phyloP scores from a whole-genome alignment of 1,140 invertebrate species.

The Holotrichia oblita region DNA sequence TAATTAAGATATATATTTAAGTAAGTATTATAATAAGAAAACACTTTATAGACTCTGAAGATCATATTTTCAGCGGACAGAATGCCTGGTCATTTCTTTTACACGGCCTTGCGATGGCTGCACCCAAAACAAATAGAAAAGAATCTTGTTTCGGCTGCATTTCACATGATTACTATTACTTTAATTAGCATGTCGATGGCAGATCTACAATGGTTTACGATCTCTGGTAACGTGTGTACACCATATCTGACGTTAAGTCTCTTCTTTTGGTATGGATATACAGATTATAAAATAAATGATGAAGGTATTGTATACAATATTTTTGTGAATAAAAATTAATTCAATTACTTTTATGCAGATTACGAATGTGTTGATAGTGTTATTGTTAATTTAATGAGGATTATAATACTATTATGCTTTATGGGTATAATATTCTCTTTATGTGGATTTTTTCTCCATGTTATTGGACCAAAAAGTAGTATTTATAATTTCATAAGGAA shows the following conservation, averaged over 20 bases:
- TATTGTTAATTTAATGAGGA: constrained; percentile 59
- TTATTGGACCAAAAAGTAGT: constrained; percentile 54
- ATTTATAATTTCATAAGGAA: constrained; percentile 55
- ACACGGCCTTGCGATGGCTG: constrained; percentile 50
- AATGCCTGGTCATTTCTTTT: constrained; percentile 10
- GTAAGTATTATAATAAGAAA: not conserved
- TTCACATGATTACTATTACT: constrained; percentile 58
- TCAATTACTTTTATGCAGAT: constrained; percentile 50
- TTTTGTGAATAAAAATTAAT: not conserved
- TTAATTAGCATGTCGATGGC: constrained; percentile 59
- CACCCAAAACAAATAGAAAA: constrained; percentile 57
- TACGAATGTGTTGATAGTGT: constrained; percentile 56
- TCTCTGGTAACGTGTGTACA: constrained; percentile 54
- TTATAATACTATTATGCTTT: constrained; percentile 58
- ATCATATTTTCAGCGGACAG: not conserved
- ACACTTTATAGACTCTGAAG: too few relatives aligned
- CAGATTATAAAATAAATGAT: constrained; percentile 48
- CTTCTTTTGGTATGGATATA: constrained; percentile 60
- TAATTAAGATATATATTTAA: not conserved
- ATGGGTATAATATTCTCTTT: constrained; percentile 59
- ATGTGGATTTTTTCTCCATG: constrained; percentile 57
- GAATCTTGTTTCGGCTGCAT: constrained; percentile 58
- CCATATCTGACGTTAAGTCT: constrained; percentile 56
- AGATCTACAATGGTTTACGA: constrained; percentile 58
- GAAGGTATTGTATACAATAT: constrained; percentile 46